Evolutionary conservation across 2,797 vertebrate genomes (phyloP).

Genomic region (Syncerus caffer): DNA sequence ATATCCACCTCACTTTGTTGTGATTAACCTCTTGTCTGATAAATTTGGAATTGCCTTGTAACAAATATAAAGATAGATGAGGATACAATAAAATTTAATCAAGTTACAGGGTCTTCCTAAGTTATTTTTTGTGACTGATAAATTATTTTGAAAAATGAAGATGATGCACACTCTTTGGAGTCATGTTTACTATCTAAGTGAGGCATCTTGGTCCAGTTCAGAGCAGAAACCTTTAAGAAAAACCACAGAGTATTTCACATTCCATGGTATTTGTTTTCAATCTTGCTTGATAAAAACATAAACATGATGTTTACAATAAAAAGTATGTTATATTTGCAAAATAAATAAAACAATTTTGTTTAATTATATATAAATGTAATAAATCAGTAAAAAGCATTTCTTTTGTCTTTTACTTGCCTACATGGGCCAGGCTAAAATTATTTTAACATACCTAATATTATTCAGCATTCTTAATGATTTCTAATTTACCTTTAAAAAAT

Average conservation of each 20-base stretch:
- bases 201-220: background rate
- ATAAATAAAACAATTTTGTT: background rate
- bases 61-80: conserved; percentile 5
- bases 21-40: conserved; percentile 61
- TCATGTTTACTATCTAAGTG: background rate
- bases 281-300: background rate
- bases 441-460: background rate
- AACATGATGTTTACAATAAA: background rate
- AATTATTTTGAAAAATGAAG: conserved; percentile 49
- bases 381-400: background rate
- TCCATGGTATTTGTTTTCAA: background rate
- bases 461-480: background rate
- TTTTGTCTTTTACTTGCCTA: background rate
- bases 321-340: background rate
- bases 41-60: conserved; percentile 30
- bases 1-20: conserved; percentile 31
- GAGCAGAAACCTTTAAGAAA: background rate
- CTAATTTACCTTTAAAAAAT: background rate
- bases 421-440: background rate
- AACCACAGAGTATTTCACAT: conserved; percentile 9
- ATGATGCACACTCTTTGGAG: background rate
- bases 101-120: conserved; percentile 43
- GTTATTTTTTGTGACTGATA: conserved; percentile 45
- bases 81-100: conserved; percentile 33
- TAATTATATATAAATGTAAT: background rate